These are phyloP conservation scores for Nematostella vectensis DNA, from an alignment of 92 coral and sea anemone genomes.

Conservation along the genomic window DNA sequence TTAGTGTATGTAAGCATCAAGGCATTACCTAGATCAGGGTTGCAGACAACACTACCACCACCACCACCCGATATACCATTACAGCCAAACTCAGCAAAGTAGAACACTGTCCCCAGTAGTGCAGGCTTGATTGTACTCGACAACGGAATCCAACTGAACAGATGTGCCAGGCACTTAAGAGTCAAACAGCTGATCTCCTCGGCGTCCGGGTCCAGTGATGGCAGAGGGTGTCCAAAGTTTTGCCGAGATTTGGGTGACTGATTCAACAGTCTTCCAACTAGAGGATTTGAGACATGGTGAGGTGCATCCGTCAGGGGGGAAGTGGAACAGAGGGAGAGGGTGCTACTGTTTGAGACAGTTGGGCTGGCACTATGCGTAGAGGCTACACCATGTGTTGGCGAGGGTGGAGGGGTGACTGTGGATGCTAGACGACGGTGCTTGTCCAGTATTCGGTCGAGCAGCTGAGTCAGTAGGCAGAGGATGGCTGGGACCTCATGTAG, in stretches of 20 bases:
- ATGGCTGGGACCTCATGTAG: conserved; percentile 81
- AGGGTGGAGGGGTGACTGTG: conserved; percentile 98
- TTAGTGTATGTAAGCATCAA: background rate
- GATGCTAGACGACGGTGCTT: conserved; percentile 80
- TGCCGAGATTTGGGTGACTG: conserved; percentile 71
- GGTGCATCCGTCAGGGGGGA: conserved; percentile 46
- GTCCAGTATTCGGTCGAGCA: conserved; percentile 82
- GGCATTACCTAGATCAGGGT: conserved; percentile 68
- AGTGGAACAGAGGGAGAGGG: conserved; percentile 51
- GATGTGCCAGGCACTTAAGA: conserved; percentile 71
- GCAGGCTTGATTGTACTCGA: conserved; percentile 84
- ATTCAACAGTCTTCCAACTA: conserved; percentile 69
- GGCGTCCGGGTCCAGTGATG: conserved; percentile 89
- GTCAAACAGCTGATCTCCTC: conserved; percentile 81
- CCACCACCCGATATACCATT: conserved; percentile 64
- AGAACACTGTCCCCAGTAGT: conserved; percentile 82
- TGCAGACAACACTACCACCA: conserved; percentile 57
- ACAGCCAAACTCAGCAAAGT: conserved; percentile 98
- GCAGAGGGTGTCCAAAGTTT: conserved; percentile 79
- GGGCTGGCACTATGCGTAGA: conserved; percentile 77
- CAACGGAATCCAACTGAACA: conserved; percentile 97
- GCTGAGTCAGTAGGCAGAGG: conserved; percentile 61
- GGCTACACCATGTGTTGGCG: conserved; percentile 92
- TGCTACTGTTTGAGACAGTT: conserved; percentile 41
- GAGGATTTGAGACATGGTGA: conserved; percentile 44